phyloP scores from a whole-genome alignment of 2,888 invertebrate genomes.

The Drosophila aldrichi region DNA sequence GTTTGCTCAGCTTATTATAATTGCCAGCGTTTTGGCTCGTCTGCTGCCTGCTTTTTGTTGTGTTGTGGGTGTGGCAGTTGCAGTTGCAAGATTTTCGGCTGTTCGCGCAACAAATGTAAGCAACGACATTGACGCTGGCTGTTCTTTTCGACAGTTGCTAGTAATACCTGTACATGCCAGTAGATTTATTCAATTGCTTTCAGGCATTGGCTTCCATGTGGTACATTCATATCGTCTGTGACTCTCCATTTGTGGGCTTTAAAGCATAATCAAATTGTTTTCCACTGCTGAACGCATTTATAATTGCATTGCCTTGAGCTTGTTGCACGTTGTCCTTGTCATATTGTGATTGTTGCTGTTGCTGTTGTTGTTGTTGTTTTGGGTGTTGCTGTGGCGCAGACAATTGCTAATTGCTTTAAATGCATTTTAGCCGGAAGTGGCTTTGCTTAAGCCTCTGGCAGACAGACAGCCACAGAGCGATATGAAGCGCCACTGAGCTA shows the following conservation, averaged over 20 bases:
- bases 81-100: slow-evolving; percentile 42
- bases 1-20: slow-evolving; percentile 70
- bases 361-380: slow-evolving; percentile 7
- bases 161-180: not conserved
- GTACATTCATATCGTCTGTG: not conserved
- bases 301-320: slow-evolving; percentile 21
- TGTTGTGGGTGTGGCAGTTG: slow-evolving; percentile 48
- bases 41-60: slow-evolving; percentile 49
- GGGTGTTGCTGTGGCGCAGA: slow-evolving; percentile 45
- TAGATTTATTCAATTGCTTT: slow-evolving; percentile 16
- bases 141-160: slow-evolving; percentile 2
- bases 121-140: slow-evolving; percentile 65
- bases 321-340: slow-evolving; percentile 32
- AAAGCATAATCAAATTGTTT: not conserved
- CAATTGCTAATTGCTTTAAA: slow-evolving; percentile 76
- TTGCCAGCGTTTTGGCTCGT: slow-evolving; percentile 67
- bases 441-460: slow-evolving; percentile 67
- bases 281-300: not conserved
- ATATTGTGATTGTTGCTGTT: slow-evolving; percentile 29
- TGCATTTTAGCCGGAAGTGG: slow-evolving; percentile 71
- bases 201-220: not conserved
- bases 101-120: slow-evolving; percentile 65
- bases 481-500: slow-evolving; percentile 1
- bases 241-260: not conserved
- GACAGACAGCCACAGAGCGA: slow-evolving; percentile 25